Percentiles rank a stretch among this genome's conserved stretches.
Conservation (phyloP, 2,797 vertebrate species). For the Yasuhikotakia modesta region DNA sequence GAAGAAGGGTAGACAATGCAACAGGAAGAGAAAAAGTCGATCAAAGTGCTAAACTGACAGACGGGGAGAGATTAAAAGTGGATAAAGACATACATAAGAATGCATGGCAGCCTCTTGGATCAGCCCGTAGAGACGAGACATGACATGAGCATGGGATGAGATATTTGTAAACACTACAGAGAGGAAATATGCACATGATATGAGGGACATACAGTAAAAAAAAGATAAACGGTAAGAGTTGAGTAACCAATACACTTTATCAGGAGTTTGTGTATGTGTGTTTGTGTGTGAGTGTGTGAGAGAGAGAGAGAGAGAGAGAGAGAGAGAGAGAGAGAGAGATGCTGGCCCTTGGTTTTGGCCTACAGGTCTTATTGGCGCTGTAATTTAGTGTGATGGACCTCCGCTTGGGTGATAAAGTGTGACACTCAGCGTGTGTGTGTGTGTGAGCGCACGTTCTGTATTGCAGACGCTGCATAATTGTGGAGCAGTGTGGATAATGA, state of each 20-base stretch:
- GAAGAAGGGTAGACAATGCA: slow-evolving; percentile 33
- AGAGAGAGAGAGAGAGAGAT: neutral
- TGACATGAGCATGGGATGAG: neutral
- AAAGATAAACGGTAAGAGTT: neutral
- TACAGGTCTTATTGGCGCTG: slow-evolving; percentile 52
- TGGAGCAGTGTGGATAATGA: slow-evolving; percentile 60
- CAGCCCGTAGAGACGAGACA: neutral
- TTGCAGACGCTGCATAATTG: slow-evolving; percentile 63
- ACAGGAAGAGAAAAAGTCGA: slow-evolving; percentile 28
- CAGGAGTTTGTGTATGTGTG: slow-evolving; percentile 17
- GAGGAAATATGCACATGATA: neutral
- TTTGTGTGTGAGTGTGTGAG: slow-evolving; percentile 25
- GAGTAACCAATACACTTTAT: slow-evolving; percentile 19
- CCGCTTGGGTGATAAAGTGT: slow-evolving; percentile 56
- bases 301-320: neutral
- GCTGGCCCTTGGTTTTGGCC: slow-evolving; percentile 46
- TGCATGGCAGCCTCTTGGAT: neutral
- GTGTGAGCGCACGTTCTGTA: slow-evolving; percentile 34
- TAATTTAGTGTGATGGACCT: slow-evolving; percentile 60
- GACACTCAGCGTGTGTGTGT: slow-evolving; percentile 49
- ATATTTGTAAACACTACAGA: slow-evolving; percentile 17
- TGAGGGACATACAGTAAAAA: neutral
- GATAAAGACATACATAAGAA: slow-evolving; percentile 42
- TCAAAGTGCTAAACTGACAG: slow-evolving; percentile 12
- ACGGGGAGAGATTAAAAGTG: slow-evolving; percentile 20